A percentile compares a stretch with the other conserved stretches of the same genome.
phyloP scores from a whole-genome alignment of 2,888 invertebrate species.

The Eumacrocentrus americanus region DNA sequence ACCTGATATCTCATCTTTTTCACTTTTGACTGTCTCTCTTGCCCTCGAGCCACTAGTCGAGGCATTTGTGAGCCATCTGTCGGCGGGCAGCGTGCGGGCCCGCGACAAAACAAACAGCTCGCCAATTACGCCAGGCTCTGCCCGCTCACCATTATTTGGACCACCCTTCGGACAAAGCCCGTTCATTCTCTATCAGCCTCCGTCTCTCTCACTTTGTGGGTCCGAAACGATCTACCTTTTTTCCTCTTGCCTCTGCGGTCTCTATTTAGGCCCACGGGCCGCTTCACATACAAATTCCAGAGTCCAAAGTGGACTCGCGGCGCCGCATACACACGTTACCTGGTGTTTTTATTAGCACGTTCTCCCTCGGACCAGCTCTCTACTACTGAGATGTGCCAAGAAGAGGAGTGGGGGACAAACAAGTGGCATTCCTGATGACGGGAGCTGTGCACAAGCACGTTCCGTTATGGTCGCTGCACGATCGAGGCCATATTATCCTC shows the following conservation, averaged over 20 bases:
- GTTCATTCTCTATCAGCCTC: background rate
- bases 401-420: constrained; percentile 9
- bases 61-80: constrained; percentile 45
- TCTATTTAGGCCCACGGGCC: constrained; percentile 24
- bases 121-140: constrained; percentile 54
- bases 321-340: constrained; percentile 25
- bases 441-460: background rate
- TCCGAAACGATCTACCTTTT: constrained; percentile 10
- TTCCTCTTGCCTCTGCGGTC: constrained; percentile 14
- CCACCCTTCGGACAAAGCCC: constrained; percentile 30
- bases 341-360: constrained; percentile 31
- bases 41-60: too few relatives aligned
- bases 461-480: constrained; percentile 23
- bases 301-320: constrained; percentile 21
- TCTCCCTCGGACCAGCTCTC: background rate
- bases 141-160: constrained; percentile 34
- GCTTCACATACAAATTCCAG: constrained; percentile 28
- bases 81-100: constrained; percentile 44
- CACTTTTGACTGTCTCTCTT: constrained; percentile 14
- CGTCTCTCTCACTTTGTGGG: background rate
- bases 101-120: constrained; percentile 58
- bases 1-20: constrained; percentile 8
- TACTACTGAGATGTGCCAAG: background rate
- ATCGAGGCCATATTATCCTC: constrained; percentile 23
- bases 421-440: constrained; percentile 18